Base-by-base conservation (phyloP, 2,888 invertebrate species). In the Azorinus chamasolen region DNA sequence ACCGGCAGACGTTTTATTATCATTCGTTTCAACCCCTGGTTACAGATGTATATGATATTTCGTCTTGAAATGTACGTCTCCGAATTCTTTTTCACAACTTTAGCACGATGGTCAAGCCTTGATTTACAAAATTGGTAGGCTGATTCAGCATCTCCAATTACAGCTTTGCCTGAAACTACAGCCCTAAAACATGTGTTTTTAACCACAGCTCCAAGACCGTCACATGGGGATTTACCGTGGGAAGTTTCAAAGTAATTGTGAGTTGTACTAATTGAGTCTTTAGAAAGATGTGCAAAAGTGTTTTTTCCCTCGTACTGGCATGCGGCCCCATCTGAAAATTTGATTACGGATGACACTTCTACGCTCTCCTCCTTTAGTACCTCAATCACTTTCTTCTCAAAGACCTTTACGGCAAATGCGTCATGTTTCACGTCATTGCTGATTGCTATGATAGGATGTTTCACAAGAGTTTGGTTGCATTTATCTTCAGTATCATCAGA, bases 371-470 rank as follows among this genome's bases (percentile, higher is more conserved):
- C 43, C 20, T 43, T 20, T 6, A 59, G 2, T 6, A 51, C 41
- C 2, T 58, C 32, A 14, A 65, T 22, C 12, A 41, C 39, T 43
- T 68, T 48, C 12, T 41, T 59, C 18, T 64, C 58, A 46, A 77
- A 71, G 3, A 27, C 14, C 16, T 24, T 12, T 3, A 64, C 59
- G 16, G 45, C 16, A 43, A 63, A n/a, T 24, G 58, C 45, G 37
- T 64, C 72, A 73, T 78, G 68, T 37, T 66, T 66, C 3, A 18
- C 45, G 2, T 77, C 71, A 14, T 71, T 53, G 58, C 51, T 59
- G 0, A 72, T 53, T 16, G 53, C 57, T 18, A 77, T 68, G 14
- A 72, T 57, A 10, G 71, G 46, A 48, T 72, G 66, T 51, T 72
- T 62, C 14, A 54, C 25, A 0, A 53, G 3, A 10, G 39, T n/a